Evolutionary conservation across 1,140 invertebrate species (phyloP).

Genomic region (Oscheius sp.): DNA sequence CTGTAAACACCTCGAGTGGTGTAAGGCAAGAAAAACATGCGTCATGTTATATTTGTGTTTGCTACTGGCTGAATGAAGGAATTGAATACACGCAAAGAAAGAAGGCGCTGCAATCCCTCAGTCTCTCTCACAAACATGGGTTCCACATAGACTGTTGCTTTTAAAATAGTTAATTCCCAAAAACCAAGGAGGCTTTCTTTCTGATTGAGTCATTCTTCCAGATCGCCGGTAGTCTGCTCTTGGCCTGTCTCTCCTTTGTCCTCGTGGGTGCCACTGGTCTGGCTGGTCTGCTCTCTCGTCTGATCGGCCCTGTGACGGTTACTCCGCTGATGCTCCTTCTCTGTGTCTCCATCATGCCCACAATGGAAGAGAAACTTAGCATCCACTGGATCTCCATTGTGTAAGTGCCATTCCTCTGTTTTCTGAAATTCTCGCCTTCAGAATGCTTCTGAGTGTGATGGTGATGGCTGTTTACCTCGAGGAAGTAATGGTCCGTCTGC

Average conservation of each 20-base stretch:
- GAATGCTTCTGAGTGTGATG: slow-evolving; percentile 19
- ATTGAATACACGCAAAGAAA: background rate
- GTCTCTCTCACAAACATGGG: too few relatives aligned
- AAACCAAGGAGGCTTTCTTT: too few relatives aligned
- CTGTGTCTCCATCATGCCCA: slow-evolving; percentile 56
- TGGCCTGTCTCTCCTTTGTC: slow-evolving; percentile 58
- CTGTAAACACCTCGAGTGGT: too few relatives aligned
- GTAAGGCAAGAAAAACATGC: too few relatives aligned
- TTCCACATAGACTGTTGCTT: too few relatives aligned
- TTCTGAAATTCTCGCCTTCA: background rate
- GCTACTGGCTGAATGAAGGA: too few relatives aligned
- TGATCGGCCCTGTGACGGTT: slow-evolving; percentile 49
- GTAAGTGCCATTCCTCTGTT: slow-evolving; percentile 47
- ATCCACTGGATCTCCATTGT: slow-evolving; percentile 39
- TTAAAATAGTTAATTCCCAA: too few relatives aligned
- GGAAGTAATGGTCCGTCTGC: background rate
- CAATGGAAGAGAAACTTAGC: slow-evolving; percentile 52
- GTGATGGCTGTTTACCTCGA: slow-evolving; percentile 22
- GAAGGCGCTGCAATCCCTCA: too few relatives aligned
- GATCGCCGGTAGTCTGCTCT: slow-evolving; percentile 27
- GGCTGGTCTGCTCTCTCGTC: slow-evolving; percentile 57
- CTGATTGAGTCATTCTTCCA: too few relatives aligned
- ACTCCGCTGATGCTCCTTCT: slow-evolving; percentile 54
- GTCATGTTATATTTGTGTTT: too few relatives aligned
- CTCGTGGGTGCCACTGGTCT: slow-evolving; percentile 61